These are phyloP conservation scores for Diaperis boleti DNA, from an alignment of 2,888 invertebrate species.

Conservation along the genomic window DNA sequence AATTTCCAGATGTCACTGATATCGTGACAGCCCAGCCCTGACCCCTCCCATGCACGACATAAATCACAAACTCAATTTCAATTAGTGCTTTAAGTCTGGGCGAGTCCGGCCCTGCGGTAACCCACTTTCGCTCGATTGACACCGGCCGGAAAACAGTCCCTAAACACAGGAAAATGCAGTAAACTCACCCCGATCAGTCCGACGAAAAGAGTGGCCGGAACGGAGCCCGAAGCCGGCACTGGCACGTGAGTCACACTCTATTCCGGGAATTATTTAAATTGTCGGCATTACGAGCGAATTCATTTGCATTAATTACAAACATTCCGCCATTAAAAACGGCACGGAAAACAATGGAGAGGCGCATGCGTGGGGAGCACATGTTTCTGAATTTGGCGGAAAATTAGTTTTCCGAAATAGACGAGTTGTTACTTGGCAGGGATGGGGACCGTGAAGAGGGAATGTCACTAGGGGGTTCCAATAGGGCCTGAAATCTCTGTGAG, in stretches of 20 bases:
- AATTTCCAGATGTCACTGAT: slow-evolving; percentile 9
- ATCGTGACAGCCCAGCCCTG: slow-evolving; percentile 24
- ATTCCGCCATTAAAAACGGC: slow-evolving; percentile 34
- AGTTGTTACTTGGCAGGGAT: slow-evolving; percentile 7
- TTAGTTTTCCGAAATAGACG: slow-evolving; percentile 3
- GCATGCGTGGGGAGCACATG: slow-evolving; percentile 24
- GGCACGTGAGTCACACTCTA: slow-evolving; percentile 1
- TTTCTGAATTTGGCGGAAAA: slow-evolving; percentile 21
- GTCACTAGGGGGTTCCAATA: not conserved
- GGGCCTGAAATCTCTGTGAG: not conserved
- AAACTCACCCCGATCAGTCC: not conserved
- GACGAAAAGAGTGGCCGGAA: not conserved
- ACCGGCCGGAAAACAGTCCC: no score
- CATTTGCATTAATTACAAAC: slow-evolving; percentile 35
- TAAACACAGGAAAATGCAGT: not conserved
- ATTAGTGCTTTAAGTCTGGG: slow-evolving; percentile 26
- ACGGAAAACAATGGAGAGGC: slow-evolving; percentile 14
- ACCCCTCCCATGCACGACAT: slow-evolving; percentile 24
- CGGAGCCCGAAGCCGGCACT: not conserved
- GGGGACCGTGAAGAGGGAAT: no score
- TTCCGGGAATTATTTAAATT: slow-evolving; percentile 19
- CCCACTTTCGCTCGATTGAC: slow-evolving; percentile 9
- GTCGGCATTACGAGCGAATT: slow-evolving; percentile 8
- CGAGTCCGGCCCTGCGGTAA: slow-evolving; percentile 28
- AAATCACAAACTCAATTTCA: slow-evolving; percentile 36